A percentile compares a stretch with the other conserved stretches of the same genome.
phyloP scores from a whole-genome alignment of 2,797 vertebrate species.

The Pseudochaenichthys georgianus region DNA sequence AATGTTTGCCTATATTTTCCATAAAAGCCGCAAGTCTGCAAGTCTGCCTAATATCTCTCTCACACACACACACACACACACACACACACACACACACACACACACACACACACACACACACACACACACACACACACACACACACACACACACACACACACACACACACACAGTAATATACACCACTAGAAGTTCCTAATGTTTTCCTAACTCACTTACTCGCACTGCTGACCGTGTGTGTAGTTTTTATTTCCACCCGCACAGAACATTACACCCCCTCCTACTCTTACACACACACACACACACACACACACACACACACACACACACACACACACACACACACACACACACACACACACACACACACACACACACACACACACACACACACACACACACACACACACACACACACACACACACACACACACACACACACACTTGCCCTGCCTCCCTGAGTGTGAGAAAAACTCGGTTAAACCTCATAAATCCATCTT shows the following conservation, averaged over 20 bases:
- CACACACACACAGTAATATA: constrained; percentile 12
- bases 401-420: too few species aligned
- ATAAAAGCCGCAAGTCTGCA: constrained; percentile 18
- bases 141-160: constrained; percentile 28
- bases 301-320: constrained; percentile 19
- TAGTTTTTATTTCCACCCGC: constrained; percentile 57
- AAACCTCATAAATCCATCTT: constrained; percentile 59
- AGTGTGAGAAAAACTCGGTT: constrained; percentile 59
- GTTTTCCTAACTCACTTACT: constrained; percentile 64
- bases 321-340: constrained; percentile 24
- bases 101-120: too few species aligned
- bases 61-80: too few species aligned
- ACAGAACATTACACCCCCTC: constrained; percentile 39
- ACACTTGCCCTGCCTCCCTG: constrained; percentile 28
- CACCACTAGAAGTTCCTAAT: constrained; percentile 45
- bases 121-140: constrained; percentile 11
- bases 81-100: too few species aligned
- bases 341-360: constrained; percentile 24
- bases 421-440: too few species aligned
- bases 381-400: too few species aligned
- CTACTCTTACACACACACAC: constrained; percentile 1
- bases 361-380: too few species aligned
- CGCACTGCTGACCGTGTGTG: constrained; percentile 43
- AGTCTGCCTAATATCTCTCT: neutral
- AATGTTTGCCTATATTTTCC: neutral